Evolutionary conservation across 2,113 vertebrate genomes (phyloP), one percentile per base, ranked within the genome.

Genomic region (Sorex fumeus): DNA sequence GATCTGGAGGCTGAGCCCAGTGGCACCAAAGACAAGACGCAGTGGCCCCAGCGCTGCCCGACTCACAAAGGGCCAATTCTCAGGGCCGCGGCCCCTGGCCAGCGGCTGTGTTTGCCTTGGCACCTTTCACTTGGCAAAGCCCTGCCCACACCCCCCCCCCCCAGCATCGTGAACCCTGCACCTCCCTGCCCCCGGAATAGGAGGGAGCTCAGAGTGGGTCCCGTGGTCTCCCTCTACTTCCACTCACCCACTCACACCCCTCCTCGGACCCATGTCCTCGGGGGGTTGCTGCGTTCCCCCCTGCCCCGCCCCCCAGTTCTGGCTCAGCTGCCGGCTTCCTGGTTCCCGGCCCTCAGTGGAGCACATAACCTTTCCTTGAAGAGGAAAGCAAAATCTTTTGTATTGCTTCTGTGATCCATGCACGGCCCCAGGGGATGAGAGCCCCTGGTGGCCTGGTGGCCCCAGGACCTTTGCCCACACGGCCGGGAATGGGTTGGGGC

Each of bases 381-480:
- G 71, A 87, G 86, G 83, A 60, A 50, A 60, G 57, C 57, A 60
- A 60, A 19, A 21, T 3, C 92, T 80, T 96, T 92, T 96, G 94
- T 96, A 2, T 92, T 94, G 43, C 71, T 83, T 80, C 90, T n/a
- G 3, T 95, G 94, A 95, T 94, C 95, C 90, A 0, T 92, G 82
- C 27, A 34, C 66, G 75, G 82, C 86, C 77, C 19, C 7, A 18
- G 62, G 76, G 85, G 67, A 83, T 85, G 64, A 53, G 28, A 69
- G n/a, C 78, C 47, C 47, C 9, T n/a, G 40, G 40, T 40, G 40
- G 40, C 40, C 43, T 64, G 0, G 60, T 7, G 80, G 86, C 25
- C 53, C 70, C 12, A 6, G 6, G 60, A 36, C 89, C 87, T 43
- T 64, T 7, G 6, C 43, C 28, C 83, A 12, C 0, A 2, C 81